Evolutionary conservation across 2,113 vertebrate species (phyloP).

Genomic region (Rafetus swinhoei): DNA sequence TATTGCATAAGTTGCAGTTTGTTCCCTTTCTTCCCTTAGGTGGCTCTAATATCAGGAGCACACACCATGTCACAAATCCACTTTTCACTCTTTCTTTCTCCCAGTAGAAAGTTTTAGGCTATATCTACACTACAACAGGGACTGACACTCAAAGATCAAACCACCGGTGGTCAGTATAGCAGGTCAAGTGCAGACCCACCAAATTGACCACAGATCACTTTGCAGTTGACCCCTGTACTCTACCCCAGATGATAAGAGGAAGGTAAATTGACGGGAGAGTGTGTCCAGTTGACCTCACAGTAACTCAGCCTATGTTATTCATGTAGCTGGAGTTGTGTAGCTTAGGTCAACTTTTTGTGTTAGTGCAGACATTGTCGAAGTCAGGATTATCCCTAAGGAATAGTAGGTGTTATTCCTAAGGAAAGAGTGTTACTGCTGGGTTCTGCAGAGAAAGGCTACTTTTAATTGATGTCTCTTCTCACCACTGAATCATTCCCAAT

Average conservation of each 20-base stretch:
- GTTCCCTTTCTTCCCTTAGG: neutral
- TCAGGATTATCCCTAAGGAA: neutral
- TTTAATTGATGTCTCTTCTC: slow-evolving; percentile 3
- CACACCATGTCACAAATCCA: neutral
- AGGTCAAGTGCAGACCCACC: no score
- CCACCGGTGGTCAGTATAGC: no score
- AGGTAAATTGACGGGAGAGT: no score
- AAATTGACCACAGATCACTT: no score
- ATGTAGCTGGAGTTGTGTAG: no score
- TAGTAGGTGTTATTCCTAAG: neutral
- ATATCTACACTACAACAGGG: no score
- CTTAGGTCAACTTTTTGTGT: no score
- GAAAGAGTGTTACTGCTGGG: neutral
- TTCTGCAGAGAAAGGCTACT: neutral
- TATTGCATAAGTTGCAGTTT: neutral
- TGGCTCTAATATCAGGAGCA: neutral
- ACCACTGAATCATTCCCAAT: slow-evolving; percentile 36
- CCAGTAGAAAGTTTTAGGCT: neutral
- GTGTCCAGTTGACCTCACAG: no score
- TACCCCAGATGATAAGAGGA: no score
- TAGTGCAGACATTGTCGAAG: neutral
- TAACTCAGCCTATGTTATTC: no score
- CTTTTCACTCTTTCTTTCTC: neutral
- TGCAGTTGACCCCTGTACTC: no score
- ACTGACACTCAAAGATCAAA: no score